phyloP scores from a whole-genome alignment of 2,888 invertebrate species.

The Sipunculus nudus region DNA sequence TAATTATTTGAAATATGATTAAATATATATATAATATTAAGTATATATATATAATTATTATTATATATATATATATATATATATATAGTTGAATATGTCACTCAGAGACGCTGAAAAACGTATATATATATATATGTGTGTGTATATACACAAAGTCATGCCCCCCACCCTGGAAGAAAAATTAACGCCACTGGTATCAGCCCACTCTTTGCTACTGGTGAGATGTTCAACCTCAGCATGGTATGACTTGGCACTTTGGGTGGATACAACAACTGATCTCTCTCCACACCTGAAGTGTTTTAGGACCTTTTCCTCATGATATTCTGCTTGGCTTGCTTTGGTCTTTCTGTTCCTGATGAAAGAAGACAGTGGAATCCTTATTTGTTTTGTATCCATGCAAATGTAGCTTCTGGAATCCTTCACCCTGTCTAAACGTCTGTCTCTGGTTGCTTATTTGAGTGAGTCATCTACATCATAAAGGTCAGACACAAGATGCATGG shows the following conservation, averaged over 20 bases:
- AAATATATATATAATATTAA: no score
- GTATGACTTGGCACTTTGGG: no score
- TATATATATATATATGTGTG: no score
- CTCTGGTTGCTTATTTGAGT: neutral
- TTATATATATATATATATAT: no score
- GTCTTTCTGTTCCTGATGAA: neutral
- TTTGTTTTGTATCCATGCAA: neutral
- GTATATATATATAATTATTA: no score
- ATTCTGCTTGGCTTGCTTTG: neutral
- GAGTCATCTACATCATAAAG: conserved; percentile 1
- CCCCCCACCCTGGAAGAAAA: no score
- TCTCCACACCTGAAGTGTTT: neutral
- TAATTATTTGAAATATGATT: no score
- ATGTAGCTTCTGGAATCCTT: neutral
- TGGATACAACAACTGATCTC: neutral
- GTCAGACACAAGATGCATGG: conserved; percentile 3
- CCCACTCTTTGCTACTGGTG: neutral
- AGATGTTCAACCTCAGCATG: no score
- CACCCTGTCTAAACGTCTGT: neutral
- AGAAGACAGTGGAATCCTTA: neutral
- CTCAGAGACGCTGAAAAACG: no score
- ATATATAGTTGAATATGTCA: no score
- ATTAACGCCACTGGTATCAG: no score
- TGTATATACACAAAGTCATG: no score
- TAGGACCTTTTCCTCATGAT: conserved; percentile 7